Percentiles rank a stretch among this genome's conserved stretches.
Evolutionary conservation across 2,888 invertebrate species (phyloP).

Genomic region (Pecten maximus): DNA sequence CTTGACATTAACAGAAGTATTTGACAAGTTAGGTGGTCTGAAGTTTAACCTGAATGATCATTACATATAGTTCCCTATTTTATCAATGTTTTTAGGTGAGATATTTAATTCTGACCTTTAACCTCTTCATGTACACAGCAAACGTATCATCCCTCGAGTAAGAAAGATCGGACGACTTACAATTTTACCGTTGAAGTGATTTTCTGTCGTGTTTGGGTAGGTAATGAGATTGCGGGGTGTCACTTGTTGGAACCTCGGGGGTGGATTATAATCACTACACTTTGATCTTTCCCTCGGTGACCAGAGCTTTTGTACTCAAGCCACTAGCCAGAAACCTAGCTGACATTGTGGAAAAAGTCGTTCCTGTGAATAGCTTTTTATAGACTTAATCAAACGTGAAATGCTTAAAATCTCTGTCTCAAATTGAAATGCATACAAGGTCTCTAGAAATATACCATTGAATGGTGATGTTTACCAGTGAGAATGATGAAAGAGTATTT

Average conservation of each 20-base stretch:
- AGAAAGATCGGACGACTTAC: not conserved
- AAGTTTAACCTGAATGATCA: not conserved
- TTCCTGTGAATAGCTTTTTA: slow-evolving; percentile 4
- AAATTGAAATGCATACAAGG: not conserved
- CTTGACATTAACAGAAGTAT: not conserved
- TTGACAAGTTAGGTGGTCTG: slow-evolving; percentile 25
- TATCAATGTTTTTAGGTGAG: not conserved
- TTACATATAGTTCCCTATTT: not conserved
- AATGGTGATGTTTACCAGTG: not conserved
- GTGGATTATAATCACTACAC: not conserved
- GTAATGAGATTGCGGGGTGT: slow-evolving; percentile 20
- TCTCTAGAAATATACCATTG: not conserved
- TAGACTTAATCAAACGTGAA: slow-evolving; percentile 13
- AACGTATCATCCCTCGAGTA: not conserved
- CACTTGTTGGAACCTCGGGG: not conserved
- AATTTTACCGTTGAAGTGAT: slow-evolving; percentile 31
- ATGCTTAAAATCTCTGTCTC: slow-evolving; percentile 35
- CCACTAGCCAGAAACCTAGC: not conserved
- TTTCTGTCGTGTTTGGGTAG: slow-evolving; percentile 7
- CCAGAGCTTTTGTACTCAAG: slow-evolving; percentile 17
- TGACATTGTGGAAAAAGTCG: not conserved
- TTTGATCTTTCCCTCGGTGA: slow-evolving; percentile 2
- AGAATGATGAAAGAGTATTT: not conserved
- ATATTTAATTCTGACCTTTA: slow-evolving; percentile 11
- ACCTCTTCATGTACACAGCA: not conserved